Percentiles rank a stretch among this genome's conserved stretches.
Evolutionary conservation across 2,888 invertebrate species (phyloP).

Genomic region (Artemia sinica): DNA sequence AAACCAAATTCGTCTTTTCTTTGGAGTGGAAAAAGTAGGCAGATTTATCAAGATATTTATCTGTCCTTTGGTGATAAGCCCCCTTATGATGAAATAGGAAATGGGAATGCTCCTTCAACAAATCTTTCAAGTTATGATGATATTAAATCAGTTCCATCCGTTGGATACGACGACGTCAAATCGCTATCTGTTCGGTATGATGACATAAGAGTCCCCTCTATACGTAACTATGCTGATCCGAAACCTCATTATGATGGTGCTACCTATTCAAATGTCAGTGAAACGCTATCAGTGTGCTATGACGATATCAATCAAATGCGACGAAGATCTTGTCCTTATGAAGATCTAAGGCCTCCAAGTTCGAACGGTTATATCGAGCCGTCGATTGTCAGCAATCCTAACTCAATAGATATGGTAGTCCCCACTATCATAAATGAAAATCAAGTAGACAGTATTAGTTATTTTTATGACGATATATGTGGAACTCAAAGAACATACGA

Average conservation of each 20-base stretch:
- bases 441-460: constrained; percentile 25
- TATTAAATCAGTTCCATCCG: constrained; percentile 23
- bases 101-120: constrained; percentile 19
- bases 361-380: constrained; percentile 25
- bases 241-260: constrained; percentile 10
- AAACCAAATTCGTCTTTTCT: constrained; percentile 12
- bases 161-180: constrained; percentile 26
- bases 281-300: constrained; percentile 5
- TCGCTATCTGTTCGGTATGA: constrained; percentile 25
- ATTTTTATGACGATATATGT: constrained; percentile 26
- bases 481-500: constrained; percentile 21
- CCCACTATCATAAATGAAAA: constrained; percentile 25
- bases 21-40: constrained; percentile 1
- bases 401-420: constrained; percentile 23
- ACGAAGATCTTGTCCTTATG: constrained; percentile 21
- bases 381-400: not conserved
- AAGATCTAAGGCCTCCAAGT: constrained; percentile 23
- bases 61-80: not conserved
- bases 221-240: constrained; percentile 18
- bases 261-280: constrained; percentile 4
- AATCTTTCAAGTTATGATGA: constrained; percentile 24
- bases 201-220: constrained; percentile 24
- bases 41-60: constrained; percentile 7
- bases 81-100: constrained; percentile 18
- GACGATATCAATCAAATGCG: constrained; percentile 9